Base-by-base conservation (phyloP, 2,888 invertebrate genomes). In the Chymomyza amoena region DNA sequence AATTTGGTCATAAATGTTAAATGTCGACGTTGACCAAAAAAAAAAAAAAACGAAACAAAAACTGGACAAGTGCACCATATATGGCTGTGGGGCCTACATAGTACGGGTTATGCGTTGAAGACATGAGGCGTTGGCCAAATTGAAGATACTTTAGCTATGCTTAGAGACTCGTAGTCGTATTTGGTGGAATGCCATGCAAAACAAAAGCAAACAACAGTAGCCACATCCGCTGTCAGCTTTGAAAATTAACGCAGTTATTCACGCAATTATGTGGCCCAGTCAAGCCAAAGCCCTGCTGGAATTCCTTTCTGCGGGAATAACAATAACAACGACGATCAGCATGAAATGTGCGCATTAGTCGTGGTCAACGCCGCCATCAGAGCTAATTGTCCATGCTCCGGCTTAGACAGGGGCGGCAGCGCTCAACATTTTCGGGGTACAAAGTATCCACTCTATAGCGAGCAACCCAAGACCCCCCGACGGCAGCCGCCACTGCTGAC, bases 211-310 rank as follows among this genome's bases (percentile, higher is more conserved):
- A 45, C 39, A 45, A 45, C 88, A 86, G 87, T 84, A 84, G 88
- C 87, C 80, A 84, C 81, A 84, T 84, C 78, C 81, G 87, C 88
- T 84, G 88, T 88, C 88, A 88, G 79, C 81, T 78, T 75, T 75
- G 76, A 67, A 84, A 84, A 88, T 84, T 78, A 86, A 86, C 84
- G 88, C 84, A 88, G 84, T 84, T 86, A 86, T 88, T 84, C 81
- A 87, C 74, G 70, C 88, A 83, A 74, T 60, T 76, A 73, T 76
- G 69, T 56, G 65, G 64, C 64, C 51, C 71, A 57, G 51, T 25
- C 62, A 61, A 54, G 52, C 54, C 63, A 52, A 63, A 63, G 63
- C 15, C 51, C 10, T 16, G 25, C 71, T 64, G 56, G 28, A 15
- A 60, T 32, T 54, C 54, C 20, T 54, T 45, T 10, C 39, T 39